Percentiles rank a stretch among this genome's conserved stretches.
Conservation (phyloP, 2,888 invertebrate genomes). For the Rugalucina vietnamica region DNA sequence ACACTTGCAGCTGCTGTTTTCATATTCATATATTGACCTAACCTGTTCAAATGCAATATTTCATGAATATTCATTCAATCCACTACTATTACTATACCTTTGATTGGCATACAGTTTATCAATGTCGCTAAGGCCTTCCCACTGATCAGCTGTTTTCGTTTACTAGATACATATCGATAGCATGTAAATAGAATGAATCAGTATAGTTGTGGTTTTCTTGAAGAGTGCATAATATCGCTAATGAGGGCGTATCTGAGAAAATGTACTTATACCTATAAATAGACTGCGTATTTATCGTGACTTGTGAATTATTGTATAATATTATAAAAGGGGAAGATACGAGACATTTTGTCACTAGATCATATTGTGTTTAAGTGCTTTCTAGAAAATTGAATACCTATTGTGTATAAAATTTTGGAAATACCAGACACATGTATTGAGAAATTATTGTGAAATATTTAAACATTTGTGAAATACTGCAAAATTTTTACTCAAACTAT, state of each 20-base stretch:
- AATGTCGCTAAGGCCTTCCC: background rate
- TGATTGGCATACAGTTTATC: background rate
- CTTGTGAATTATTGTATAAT: background rate
- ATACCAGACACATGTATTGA: background rate
- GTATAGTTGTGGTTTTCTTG: too few species aligned
- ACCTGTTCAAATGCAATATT: too few species aligned
- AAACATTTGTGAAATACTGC: too few species aligned
- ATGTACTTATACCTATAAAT: slow-evolving; percentile 9
- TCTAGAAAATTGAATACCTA: too few species aligned
- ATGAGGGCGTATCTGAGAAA: slow-evolving; percentile 14
- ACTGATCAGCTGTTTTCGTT: background rate
- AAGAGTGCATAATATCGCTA: background rate
- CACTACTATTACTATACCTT: too few species aligned
- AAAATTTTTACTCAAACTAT: too few species aligned
- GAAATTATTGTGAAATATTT: background rate
- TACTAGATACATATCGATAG: background rate
- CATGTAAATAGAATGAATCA: background rate
- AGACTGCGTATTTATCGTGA: slow-evolving; percentile 2
- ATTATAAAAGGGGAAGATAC: background rate
- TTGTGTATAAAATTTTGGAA: background rate
- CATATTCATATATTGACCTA: too few species aligned
- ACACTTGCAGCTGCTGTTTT: too few species aligned
- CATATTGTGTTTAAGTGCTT: background rate
- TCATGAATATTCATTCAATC: too few species aligned
- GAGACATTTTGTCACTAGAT: background rate